Percentiles rank a stretch among this genome's conserved stretches.
These are phyloP conservation scores for Astreopora myriophthalma DNA, from an alignment of 64 coral and sea anemone species.

Conservation along the genomic window DNA sequence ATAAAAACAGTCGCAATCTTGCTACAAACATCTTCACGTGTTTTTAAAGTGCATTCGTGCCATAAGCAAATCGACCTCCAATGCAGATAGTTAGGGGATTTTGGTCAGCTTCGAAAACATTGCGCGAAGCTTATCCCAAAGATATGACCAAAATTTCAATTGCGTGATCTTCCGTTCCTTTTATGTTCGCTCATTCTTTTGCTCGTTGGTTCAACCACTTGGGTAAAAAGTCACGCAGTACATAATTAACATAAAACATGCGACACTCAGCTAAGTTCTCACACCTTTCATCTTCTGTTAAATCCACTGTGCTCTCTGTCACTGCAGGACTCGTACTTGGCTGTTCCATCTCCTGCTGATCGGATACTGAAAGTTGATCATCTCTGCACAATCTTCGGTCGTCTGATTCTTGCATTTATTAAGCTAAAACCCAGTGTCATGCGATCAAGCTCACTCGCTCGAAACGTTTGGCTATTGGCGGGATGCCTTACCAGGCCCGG, in stretches of 20 bases:
- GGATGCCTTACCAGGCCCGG: background rate
- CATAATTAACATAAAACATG: background rate
- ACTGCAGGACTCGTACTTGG: background rate
- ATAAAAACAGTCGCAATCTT: background rate
- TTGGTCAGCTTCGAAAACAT: no score
- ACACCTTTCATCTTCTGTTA: conserved; percentile 33
- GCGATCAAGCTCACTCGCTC: background rate
- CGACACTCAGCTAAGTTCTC: background rate
- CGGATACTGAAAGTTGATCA: background rate
- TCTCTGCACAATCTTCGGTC: background rate
- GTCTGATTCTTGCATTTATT: background rate
- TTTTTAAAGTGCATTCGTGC: no score
- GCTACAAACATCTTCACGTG: no score
- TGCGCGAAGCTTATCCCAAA: no score
- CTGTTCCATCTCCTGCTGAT: background rate
- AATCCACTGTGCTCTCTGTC: background rate
- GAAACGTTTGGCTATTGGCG: background rate
- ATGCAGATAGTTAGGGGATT: no score
- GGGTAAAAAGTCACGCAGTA: background rate
- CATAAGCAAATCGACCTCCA: no score
- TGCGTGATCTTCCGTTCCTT: no score
- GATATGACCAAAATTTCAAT: no score
- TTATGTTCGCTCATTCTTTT: no score
- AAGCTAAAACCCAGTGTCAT: background rate
- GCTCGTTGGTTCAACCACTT: no score